A percentile compares a stretch with the other conserved stretches of the same genome.
Conservation (phyloP, 2,888 invertebrate genomes). For the Callinectes sapidus region DNA sequence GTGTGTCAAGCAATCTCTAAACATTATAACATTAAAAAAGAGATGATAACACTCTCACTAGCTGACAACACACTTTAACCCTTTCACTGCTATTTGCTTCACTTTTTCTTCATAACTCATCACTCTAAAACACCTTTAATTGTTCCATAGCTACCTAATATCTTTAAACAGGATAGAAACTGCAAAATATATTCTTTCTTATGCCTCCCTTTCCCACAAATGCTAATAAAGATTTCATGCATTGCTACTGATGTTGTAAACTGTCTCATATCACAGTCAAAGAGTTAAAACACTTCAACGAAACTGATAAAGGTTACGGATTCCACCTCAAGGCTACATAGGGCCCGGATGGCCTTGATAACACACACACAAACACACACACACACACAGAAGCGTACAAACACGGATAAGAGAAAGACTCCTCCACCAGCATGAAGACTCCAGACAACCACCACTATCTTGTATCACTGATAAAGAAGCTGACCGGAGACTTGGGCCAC, state of each 20-base stretch:
- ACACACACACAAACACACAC: not conserved
- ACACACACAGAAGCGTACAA: not conserved
- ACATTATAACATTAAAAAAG: not conserved
- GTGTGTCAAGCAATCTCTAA: not conserved
- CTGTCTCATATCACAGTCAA: too few species aligned
- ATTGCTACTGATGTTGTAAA: too few species aligned
- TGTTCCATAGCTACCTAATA: too few species aligned
- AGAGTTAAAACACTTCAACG: not conserved
- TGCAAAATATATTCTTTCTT: too few species aligned
- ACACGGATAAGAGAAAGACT: not conserved
- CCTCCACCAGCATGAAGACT: not conserved
- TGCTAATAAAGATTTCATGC: too few species aligned
- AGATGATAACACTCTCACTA: not conserved
- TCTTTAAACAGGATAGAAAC: too few species aligned
- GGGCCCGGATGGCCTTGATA: not conserved
- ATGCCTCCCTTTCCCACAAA: too few species aligned
- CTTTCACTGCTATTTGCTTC: too few species aligned
- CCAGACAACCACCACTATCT: not conserved
- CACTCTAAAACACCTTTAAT: too few species aligned
- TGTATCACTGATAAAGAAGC: not conserved
- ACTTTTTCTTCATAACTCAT: too few species aligned
- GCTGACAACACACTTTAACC: not conserved
- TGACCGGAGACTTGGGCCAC: not conserved
- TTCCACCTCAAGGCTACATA: not conserved
- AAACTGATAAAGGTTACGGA: not conserved